Base-by-base conservation (phyloP, 2,113 vertebrate species). In the Plectropomus leopardus region DNA sequence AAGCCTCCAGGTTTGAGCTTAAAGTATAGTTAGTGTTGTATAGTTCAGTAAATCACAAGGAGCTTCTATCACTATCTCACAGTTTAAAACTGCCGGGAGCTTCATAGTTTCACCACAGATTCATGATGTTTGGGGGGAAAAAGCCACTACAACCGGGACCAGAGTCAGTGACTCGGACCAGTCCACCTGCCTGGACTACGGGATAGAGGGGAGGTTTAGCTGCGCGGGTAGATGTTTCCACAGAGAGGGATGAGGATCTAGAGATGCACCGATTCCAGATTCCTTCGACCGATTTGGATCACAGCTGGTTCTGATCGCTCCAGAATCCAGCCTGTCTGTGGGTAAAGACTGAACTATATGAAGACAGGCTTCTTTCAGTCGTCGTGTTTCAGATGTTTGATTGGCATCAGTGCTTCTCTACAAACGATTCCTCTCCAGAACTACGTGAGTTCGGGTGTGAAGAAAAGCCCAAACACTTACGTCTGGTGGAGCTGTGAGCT, bases 401-500 rank as follows among this genome's bases (percentile, higher is more conserved):
- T 34, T 26, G 47, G 34, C 6, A 23, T 68, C 73, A 15, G 63
- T 78, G 88, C 80, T 79, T 63, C 76, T 83, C 78, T 75, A 75
- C 36, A 76, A 55, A 23, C 26, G 0, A 65, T 47, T 67, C 69
- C 70, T 61, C 80, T 77, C 72, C 47, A 67, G 40, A 59, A 28
- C 83, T 76, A 67, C 51, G 11, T 0, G 16, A 74, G 67, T 36
- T 44, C 3, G 5, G 68, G 23, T 69, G 60, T 47, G 72, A 69
- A 36, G 40, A 61, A 79, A 73, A 69, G n/a, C 21, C 63, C 68
- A 67, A 80, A 81, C 51, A 93, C 92, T 92, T 92, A 92, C 91
- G 83, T 89, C 82, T 86, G 71, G 75, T 71, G 2, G 88, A 67
- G 86, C 79, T 51, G 86, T 81, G 72, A 75, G 85, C 91, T 92